Conservation (phyloP, 2,888 invertebrate species). For the Pediacus dermestoides region DNA sequence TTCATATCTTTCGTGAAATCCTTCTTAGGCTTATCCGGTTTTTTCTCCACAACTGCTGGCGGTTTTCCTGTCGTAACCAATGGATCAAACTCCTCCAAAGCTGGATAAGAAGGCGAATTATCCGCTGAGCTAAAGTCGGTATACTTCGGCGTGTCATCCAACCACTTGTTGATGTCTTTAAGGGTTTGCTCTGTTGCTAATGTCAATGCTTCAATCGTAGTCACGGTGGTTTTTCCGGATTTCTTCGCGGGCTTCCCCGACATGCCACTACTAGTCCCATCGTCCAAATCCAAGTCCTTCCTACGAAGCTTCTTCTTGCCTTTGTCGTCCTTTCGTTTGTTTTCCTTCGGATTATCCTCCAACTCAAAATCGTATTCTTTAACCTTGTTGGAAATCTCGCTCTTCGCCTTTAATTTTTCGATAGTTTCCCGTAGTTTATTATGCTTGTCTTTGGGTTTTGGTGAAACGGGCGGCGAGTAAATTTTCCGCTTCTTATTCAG, state of each 20-base stretch:
- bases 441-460: constrained; percentile 47
- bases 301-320: constrained; percentile 28
- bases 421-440: constrained; percentile 54
- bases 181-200: constrained; percentile 73
- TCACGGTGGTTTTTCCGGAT: constrained; percentile 40
- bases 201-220: constrained; percentile 61
- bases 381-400: constrained; percentile 53
- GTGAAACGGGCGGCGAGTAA: constrained; percentile 18
- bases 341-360: constrained; percentile 39
- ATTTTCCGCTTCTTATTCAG: constrained; percentile 24
- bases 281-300: constrained; percentile 37
- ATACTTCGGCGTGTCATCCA: constrained; percentile 78
- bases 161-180: constrained; percentile 85
- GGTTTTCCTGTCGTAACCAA: constrained; percentile 35
- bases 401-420: constrained; percentile 63
- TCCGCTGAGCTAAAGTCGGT: constrained; percentile 74
- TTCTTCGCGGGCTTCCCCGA: constrained; percentile 32
- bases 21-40: constrained; percentile 41
- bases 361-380: constrained; percentile 34
- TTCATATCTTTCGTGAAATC: constrained; percentile 48
- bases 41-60: constrained; percentile 50
- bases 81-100: constrained; percentile 60
- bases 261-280: constrained; percentile 37
- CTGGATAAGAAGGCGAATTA: constrained; percentile 63
- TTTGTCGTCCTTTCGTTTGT: constrained; percentile 35